Percentiles rank a stretch among this genome's conserved stretches.
Conservation (phyloP, 2,888 invertebrate species). For the Trilocha varians region DNA sequence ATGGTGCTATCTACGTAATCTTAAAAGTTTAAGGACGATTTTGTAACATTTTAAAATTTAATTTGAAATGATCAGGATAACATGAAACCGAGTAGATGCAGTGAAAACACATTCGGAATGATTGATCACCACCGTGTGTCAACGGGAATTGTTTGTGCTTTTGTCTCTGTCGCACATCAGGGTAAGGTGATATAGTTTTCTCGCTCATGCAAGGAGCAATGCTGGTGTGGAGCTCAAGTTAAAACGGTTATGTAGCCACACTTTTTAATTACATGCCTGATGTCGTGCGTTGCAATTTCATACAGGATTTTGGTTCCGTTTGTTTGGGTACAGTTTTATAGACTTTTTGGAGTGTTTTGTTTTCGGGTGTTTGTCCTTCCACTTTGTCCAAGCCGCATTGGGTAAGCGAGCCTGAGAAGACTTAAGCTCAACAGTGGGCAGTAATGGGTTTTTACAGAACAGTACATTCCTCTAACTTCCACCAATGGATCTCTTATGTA, state of each 20-base stretch:
- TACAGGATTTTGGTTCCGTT: constrained; percentile 50
- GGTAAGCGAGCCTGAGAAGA: neutral
- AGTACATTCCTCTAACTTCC: too few relatives aligned
- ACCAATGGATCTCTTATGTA: too few relatives aligned
- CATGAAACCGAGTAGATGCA: neutral
- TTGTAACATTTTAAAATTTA: neutral
- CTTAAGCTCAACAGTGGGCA: too few relatives aligned
- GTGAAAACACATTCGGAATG: neutral
- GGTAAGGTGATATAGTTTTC: neutral
- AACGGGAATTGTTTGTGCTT: neutral
- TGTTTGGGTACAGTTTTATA: constrained; percentile 15
- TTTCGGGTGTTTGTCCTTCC: too few relatives aligned
- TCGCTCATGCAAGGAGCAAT: neutral
- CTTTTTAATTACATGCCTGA: constrained; percentile 67
- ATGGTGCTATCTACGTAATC: too few relatives aligned
- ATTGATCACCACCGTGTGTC: neutral
- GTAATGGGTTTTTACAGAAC: too few relatives aligned
- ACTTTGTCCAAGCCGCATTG: neutral
- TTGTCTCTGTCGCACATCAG: neutral
- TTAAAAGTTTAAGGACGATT: too few relatives aligned
- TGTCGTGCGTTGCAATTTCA: constrained; percentile 46
- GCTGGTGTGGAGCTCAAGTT: constrained; percentile 16
- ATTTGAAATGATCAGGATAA: neutral
- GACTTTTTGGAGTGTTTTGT: neutral
- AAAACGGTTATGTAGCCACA: constrained; percentile 39